Evolutionary conservation across 2,113 vertebrate genomes (phyloP).

Genomic region (Ictidomys tridecemlineatus): DNA sequence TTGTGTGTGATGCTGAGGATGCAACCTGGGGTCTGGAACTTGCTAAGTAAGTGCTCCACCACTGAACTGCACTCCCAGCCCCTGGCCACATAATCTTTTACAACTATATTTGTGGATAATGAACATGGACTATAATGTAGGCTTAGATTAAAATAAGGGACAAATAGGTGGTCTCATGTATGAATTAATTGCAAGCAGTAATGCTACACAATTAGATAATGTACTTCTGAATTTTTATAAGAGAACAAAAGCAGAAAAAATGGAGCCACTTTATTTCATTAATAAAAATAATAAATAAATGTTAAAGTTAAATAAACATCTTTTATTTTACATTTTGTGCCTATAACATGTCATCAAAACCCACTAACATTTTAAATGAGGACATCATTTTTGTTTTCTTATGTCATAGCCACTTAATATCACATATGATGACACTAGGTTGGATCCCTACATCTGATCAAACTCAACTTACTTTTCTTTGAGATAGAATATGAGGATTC

Average conservation of each 20-base stretch:
- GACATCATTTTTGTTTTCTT: constrained; percentile 17
- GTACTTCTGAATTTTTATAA: constrained; percentile 16
- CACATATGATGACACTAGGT: not conserved
- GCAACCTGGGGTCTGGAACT: not conserved
- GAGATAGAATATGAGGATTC: constrained; percentile 12
- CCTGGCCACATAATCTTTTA: constrained; percentile 4
- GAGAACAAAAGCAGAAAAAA: constrained; percentile 39
- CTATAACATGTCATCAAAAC: not conserved
- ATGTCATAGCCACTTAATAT: constrained; percentile 4
- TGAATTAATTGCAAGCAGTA: constrained; percentile 25
- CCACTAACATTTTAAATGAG: constrained; percentile 49
- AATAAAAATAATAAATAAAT: constrained; percentile 18
- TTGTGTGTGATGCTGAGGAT: not conserved
- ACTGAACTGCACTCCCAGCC: not conserved
- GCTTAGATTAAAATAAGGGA: constrained; percentile 54
- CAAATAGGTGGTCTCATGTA: not conserved
- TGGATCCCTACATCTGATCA: constrained; percentile 5
- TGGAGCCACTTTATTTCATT: constrained; percentile 37
- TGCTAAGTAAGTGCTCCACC: not conserved
- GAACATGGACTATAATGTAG: constrained; percentile 30
- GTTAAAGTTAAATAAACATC: not conserved
- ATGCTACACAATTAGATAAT: constrained; percentile 29
- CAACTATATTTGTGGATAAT: constrained; percentile 52
- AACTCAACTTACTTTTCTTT: constrained; percentile 24
- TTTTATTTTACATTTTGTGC: constrained; percentile 31